Conservation (phyloP, 2,888 invertebrate species). For the Tachina fera region DNA sequence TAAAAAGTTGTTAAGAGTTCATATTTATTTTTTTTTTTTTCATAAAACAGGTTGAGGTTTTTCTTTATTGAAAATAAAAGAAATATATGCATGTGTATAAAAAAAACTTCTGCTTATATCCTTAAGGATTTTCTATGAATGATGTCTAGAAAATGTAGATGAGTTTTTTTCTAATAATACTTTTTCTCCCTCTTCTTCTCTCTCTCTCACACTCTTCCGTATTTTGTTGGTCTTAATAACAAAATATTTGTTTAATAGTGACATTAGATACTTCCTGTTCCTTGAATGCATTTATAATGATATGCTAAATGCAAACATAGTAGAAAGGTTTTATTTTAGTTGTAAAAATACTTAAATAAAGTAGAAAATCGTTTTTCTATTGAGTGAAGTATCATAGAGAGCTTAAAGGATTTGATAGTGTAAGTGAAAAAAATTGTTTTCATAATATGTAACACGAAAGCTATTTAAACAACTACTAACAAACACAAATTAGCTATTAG, state of each 20-base stretch:
- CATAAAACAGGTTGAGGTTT: slow-evolving; percentile 43
- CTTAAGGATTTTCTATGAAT: slow-evolving; percentile 62
- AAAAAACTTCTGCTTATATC: slow-evolving; percentile 36
- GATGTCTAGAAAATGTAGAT: slow-evolving; percentile 50
- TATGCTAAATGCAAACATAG: slow-evolving; percentile 22
- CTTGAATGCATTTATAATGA: slow-evolving; percentile 70
- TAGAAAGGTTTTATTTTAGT: too few relatives aligned
- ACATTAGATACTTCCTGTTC: slow-evolving; percentile 71
- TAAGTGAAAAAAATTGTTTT: slow-evolving; percentile 23
- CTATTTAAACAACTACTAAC: neutral
- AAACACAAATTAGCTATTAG: neutral
- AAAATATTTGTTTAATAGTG: slow-evolving; percentile 71
- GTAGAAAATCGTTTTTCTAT: slow-evolving; percentile 42
- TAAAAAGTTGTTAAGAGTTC: slow-evolving; percentile 27
- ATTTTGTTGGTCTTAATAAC: slow-evolving; percentile 31
- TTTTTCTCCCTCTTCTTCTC: neutral
- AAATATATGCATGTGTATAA: neutral
- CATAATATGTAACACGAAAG: neutral
- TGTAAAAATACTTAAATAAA: too few relatives aligned
- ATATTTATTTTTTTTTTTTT: slow-evolving; percentile 32
- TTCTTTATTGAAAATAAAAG: slow-evolving; percentile 37
- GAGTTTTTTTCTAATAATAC: slow-evolving; percentile 3
- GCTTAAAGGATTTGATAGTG: slow-evolving; percentile 26
- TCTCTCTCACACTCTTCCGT: neutral
- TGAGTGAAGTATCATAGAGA: slow-evolving; percentile 34